Evolutionary conservation across 1,140 invertebrate species (phyloP), one percentile per base, ranked within the genome.

Genomic region (Whitmania pigra): DNA sequence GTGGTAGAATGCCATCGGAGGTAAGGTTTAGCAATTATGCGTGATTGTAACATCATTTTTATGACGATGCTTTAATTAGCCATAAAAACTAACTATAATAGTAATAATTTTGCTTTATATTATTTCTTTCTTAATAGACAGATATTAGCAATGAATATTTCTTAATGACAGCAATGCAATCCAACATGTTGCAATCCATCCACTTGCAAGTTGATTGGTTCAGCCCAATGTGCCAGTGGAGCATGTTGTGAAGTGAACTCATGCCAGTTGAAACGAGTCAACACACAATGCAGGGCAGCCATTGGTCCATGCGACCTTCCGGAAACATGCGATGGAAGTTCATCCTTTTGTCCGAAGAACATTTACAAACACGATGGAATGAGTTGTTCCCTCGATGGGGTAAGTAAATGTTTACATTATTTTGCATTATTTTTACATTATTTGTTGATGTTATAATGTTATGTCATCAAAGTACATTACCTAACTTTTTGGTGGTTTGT

Each of bases 231-330:
- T 85, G 94, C 91, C 0, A 93, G 92, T 1, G 96, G 95, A 9
- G 87, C 88, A 76, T 99, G 96, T 81, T 99, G 96, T 82, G 91
- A 98, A 82, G 80, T 92, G 7, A 81, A 85, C 75, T 84, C 81
- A n/a, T 87, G 86, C 76, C 79, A 83, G 74, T 88, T 88, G 0
- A 92, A 88, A 78, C 81, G 81, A 15, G 87, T 88, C 22, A 90
- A 91, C 0, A 89, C 87, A 0, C 79, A 88, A 68, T 99, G 96
- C 79, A 85, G 95, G 20, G 83, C 85, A 2, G 60, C 63, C 18
- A 86, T 89, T 0, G 88, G 89, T 71, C 91, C 94, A 77, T 99
- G 96, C 84, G 96, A 99, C 82, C 80, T 99, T 49, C 89, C 94
- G 0, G 96, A 99, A 82, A 97, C 88, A 80, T 99, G 96, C 81